Conservation (phyloP, 92 coral and sea anemone genomes). For the Epizoanthus stellaris region DNA sequence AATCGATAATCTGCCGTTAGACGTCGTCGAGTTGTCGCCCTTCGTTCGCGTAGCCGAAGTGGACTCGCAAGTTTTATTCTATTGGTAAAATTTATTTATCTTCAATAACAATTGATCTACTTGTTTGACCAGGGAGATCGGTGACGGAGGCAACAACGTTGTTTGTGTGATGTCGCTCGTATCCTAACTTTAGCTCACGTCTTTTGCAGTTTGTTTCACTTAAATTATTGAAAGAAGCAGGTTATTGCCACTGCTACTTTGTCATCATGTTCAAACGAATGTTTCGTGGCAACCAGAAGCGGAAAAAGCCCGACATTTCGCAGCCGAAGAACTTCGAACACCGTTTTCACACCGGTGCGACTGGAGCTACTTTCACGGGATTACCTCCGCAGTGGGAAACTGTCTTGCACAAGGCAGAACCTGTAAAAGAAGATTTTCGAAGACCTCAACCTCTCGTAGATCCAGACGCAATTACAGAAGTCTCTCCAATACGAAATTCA, state of each 20-base stretch:
- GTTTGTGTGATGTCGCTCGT: constrained; percentile 25
- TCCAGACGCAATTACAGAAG: constrained; percentile 95
- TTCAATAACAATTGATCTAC: constrained; percentile 1
- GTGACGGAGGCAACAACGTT: constrained; percentile 24
- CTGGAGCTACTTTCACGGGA: constrained; percentile 82
- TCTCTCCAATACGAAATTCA: constrained; percentile 82
- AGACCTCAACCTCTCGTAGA: constrained; percentile 94
- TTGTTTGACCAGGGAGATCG: constrained; percentile 14
- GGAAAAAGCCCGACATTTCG: constrained; percentile 86
- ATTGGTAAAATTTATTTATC: neutral
- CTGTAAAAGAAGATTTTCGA: constrained; percentile 57
- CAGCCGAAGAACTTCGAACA: constrained; percentile 91
- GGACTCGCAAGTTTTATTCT: constrained; percentile 13
- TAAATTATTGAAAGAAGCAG: neutral
- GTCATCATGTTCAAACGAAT: constrained; percentile 89
- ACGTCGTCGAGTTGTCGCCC: constrained; percentile 27
- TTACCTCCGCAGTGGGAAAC: constrained; percentile 99
- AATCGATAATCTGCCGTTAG: constrained; percentile 44
- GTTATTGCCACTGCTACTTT: neutral
- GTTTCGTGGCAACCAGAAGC: constrained; percentile 83
- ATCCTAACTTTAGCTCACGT: constrained; percentile 8
- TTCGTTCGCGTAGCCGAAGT: neutral
- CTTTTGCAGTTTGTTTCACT: neutral
- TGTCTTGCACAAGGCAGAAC: constrained; percentile 67
- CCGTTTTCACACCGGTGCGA: constrained; percentile 89